Evolutionary conservation across 2,797 vertebrate species (phyloP), one percentile per base, ranked within the genome.

Genomic region (Sciaenops ocellatus): DNA sequence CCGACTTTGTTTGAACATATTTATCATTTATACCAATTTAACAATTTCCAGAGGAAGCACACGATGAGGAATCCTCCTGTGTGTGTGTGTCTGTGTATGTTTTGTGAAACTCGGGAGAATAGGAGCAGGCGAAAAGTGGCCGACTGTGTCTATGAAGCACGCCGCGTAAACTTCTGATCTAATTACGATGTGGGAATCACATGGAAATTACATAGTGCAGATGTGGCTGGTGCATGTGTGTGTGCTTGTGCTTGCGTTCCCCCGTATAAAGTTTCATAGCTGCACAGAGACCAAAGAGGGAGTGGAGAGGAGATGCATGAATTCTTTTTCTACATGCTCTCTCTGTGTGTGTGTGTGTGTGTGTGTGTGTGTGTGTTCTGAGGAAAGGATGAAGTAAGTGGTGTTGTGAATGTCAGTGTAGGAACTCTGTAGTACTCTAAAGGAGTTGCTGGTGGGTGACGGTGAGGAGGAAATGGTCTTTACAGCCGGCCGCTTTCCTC

Each of bases 141-240:
- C 47, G 63, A 42, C 60, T 60, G 70, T 72, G 62, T 65, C 77
- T 73, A 46, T 85, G 72, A 85, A 85, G 78, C 63, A 62, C 16
- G 83, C 72, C 47, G 55, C 85, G 75, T 84, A 72, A 80, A 83
- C 66, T 52, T 83, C 79, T 74, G 78, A 92, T 91, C 85, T 88
- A 89, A 93, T 93, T 90, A 92, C 64, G 65, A 79, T 63, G 72
- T 79, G 73, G 84, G 78, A 80, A 79, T 89, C 89, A 79, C 84
- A 82, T 88, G 80, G 80, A 92, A 70, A 70, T 75, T 26, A 62
- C 80, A 74, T 68, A 55, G 61, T 61, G 77, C 78, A 87, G 82
- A 79, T 81, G 76, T 82, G 66, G 70, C 57, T 56, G 71, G 61
- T n/a, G 41, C 38, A 11, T 28, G 41, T 80, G 62, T 69, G 56